Conservation (phyloP, 2,113 vertebrate species). For the Myrmecophaga tridactyla region DNA sequence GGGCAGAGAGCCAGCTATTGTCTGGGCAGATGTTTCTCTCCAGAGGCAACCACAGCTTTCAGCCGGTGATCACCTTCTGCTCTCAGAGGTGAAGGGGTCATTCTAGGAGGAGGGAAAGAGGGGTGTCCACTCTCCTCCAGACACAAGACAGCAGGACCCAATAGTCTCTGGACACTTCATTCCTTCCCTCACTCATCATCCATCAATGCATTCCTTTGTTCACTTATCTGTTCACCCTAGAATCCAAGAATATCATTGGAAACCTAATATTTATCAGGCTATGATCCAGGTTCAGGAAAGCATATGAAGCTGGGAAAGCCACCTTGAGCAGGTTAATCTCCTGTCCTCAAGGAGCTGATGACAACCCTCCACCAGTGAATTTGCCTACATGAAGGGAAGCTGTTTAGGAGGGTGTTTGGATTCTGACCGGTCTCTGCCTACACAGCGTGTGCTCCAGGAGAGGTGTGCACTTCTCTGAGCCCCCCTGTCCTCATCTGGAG, state of each 20-base stretch:
- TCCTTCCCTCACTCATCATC: neutral
- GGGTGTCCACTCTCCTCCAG: neutral
- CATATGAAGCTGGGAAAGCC: neutral
- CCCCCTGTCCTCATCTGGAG: neutral
- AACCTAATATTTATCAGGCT: neutral
- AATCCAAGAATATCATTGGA: neutral
- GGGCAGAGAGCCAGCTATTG: neutral
- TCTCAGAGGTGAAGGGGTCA: neutral
- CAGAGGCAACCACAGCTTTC: neutral
- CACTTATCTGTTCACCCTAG: neutral
- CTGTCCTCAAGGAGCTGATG: neutral
- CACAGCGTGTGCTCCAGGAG: neutral
- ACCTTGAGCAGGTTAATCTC: neutral
- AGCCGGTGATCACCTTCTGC: neutral
- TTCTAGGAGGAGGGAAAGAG: neutral
- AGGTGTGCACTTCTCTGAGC: neutral
- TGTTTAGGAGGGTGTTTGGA: neutral
- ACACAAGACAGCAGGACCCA: neutral
- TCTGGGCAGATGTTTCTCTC: constrained; percentile 8
- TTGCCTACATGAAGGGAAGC: neutral
- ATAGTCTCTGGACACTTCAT: neutral
- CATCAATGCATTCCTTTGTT: neutral
- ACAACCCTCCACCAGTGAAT: neutral
- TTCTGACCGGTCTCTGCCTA: neutral
- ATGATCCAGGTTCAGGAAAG: neutral